These are phyloP conservation scores for Corynorhinus townsendii DNA, from an alignment of 2,113 vertebrate species.

Conservation along the genomic window DNA sequence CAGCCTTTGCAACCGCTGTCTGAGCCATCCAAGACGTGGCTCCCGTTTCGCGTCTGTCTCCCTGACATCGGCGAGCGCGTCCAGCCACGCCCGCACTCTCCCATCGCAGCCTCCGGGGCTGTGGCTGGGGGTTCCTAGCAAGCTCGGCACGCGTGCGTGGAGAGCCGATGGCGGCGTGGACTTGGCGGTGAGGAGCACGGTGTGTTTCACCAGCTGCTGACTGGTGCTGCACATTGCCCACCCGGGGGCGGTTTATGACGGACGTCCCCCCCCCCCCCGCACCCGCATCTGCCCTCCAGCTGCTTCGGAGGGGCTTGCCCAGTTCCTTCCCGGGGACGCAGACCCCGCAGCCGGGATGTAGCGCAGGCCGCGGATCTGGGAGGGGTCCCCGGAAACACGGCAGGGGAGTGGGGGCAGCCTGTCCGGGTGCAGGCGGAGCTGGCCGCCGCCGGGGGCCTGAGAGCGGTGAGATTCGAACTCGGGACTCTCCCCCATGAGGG, in stretches of 20 bases:
- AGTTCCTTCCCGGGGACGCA: not conserved
- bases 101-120: accelerated
- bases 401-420: not conserved
- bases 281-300: accelerated
- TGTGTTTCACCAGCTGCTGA: too few species aligned
- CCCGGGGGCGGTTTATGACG: too few species aligned
- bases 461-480: too few species aligned
- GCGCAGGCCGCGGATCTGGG: not conserved
- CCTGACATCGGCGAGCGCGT: not conserved
- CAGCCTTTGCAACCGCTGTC: not conserved
- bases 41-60: not conserved
- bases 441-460: not conserved
- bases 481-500: accelerated
- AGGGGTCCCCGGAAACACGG: not conserved
- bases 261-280: too few species aligned
- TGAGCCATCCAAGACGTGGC: not conserved
- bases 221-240: too few species aligned
- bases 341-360: not conserved
- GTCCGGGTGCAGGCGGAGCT: not conserved
- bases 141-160: too few species aligned
- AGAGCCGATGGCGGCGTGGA: too few species aligned
- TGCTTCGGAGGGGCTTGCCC: not conserved
- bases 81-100: not conserved
- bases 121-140: too few species aligned
- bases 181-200: too few species aligned